Conservation (phyloP, 2,888 invertebrate species). For the Patella pellucida region DNA sequence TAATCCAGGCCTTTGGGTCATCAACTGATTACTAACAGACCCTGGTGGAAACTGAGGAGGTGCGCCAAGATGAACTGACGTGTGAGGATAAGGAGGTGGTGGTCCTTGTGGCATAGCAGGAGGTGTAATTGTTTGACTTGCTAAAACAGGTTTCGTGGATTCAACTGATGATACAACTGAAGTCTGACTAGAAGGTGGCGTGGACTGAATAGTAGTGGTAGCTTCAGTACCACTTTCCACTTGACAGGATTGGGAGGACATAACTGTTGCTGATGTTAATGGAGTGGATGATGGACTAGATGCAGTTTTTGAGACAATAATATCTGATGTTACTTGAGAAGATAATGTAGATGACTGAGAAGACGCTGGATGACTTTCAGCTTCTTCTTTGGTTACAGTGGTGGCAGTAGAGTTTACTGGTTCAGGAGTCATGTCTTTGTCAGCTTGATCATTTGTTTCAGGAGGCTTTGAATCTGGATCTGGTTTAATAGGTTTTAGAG, state of each 20-base stretch:
- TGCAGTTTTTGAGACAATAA: background rate
- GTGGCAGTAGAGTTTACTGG: background rate
- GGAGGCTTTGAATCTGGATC: conserved; percentile 8
- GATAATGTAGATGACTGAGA: background rate
- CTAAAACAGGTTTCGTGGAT: no score
- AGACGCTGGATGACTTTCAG: conserved; percentile 45
- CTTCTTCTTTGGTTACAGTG: conserved; percentile 14
- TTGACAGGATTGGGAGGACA: background rate
- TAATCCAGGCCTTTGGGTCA: background rate
- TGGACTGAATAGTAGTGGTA: background rate
- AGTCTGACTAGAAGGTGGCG: background rate
- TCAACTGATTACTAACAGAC: conserved; percentile 13
- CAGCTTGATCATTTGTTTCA: background rate
- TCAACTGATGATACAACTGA: no score
- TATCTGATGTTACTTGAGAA: conserved; percentile 12
- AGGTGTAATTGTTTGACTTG: no score
- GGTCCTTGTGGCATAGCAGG: conserved; percentile 7
- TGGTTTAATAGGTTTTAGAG: conserved; percentile 13
- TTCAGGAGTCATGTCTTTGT: background rate
- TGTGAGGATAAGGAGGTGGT: conserved; percentile 22
- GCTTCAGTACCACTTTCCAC: background rate
- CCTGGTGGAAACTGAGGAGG: conserved; percentile 22
- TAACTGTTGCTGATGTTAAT: conserved; percentile 17
- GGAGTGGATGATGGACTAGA: conserved; percentile 10
- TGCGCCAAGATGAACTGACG: conserved; percentile 11